Evolutionary conservation across 2,113 vertebrate species (phyloP).

Genomic region (Canis aureus): DNA sequence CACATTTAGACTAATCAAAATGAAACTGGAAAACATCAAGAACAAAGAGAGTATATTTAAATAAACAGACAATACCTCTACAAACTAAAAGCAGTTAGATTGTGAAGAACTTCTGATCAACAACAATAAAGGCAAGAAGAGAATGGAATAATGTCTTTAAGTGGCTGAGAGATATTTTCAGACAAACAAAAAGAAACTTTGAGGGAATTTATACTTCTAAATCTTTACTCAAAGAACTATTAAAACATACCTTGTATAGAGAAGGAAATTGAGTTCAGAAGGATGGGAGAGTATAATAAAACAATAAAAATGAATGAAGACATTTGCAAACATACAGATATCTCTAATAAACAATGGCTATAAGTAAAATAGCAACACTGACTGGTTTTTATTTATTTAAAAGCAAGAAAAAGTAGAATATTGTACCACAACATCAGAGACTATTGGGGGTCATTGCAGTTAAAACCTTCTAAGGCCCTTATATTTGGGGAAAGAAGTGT

Average conservation of each 20-base stretch:
- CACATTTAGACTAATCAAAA: neutral
- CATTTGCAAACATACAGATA: neutral
- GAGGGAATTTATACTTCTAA: neutral
- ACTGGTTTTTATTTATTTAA: neutral
- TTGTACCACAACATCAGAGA: neutral
- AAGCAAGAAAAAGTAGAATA: constrained; percentile 25
- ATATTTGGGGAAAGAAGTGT: neutral
- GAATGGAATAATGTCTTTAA: neutral
- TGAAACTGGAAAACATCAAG: neutral
- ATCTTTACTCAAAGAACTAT: neutral
- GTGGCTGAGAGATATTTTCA: neutral
- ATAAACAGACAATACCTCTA: neutral
- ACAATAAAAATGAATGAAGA: neutral
- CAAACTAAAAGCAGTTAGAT: neutral
- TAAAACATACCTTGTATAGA: neutral
- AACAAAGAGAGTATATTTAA: neutral
- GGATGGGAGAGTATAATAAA: neutral
- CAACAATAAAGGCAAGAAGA: neutral
- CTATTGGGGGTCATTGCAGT: neutral
- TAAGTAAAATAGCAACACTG: neutral
- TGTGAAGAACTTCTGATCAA: neutral
- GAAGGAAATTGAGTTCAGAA: neutral
- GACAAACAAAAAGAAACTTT: neutral
- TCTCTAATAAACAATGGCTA: neutral
- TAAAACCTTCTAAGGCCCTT: neutral